Percentiles rank a stretch among this genome's conserved stretches.
Conservation (phyloP, 1,140 invertebrate genomes). For the Aphidius ervi region DNA sequence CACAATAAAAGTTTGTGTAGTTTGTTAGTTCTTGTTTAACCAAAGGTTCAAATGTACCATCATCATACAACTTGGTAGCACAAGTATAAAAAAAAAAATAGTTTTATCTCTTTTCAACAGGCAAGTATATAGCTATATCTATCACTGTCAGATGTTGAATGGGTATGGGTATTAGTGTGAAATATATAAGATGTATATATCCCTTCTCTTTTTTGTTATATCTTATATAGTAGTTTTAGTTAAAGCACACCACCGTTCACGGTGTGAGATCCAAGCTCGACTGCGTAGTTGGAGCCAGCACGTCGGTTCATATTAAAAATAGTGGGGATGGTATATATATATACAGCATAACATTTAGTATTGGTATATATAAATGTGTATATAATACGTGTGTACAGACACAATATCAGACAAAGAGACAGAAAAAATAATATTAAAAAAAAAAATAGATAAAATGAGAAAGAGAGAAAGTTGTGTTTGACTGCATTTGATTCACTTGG, state of each 20-base stretch:
- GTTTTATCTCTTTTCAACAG: too few relatives aligned
- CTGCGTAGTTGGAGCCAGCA: constrained; percentile 22
- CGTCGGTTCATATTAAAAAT: constrained; percentile 17
- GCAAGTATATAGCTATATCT: neutral
- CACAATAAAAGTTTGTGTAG: too few relatives aligned
- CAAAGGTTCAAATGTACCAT: too few relatives aligned
- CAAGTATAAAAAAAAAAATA: too few relatives aligned
- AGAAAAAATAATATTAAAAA: too few relatives aligned
- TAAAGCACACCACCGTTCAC: constrained; percentile 5
- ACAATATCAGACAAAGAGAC: too few relatives aligned
- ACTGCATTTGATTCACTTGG: too few relatives aligned
- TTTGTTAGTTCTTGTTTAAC: too few relatives aligned
- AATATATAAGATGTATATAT: too few relatives aligned
- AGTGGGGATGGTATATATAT: neutral
- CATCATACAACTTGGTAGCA: too few relatives aligned
- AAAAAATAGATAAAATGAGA: neutral
- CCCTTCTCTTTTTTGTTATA: too few relatives aligned
- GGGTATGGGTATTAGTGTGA: neutral
- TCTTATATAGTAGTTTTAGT: too few relatives aligned
- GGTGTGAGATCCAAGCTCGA: constrained; percentile 13
- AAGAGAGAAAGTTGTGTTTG: constrained; percentile 1
- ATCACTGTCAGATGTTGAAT: neutral
- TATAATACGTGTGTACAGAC: neutral
- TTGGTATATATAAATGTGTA: neutral
- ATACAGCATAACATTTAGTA: neutral